Percentiles rank a stretch among this genome's conserved stretches.
Evolutionary conservation across 2,888 invertebrate genomes (phyloP).

Genomic region (Yponomeuta cagnagella): DNA sequence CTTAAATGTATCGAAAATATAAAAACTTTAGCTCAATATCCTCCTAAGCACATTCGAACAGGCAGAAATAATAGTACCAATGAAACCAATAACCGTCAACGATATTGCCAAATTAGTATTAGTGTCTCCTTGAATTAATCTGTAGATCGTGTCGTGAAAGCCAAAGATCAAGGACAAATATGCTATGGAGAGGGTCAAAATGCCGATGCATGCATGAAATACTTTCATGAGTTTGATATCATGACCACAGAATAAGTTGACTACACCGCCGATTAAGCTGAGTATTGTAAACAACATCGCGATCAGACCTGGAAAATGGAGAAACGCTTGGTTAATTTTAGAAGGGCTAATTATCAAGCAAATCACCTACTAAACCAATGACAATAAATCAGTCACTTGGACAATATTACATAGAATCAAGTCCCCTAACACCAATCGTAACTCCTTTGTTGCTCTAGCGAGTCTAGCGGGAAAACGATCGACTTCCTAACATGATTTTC

Average conservation of each 20-base stretch:
- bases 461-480: too few relatives aligned
- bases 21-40: constrained; percentile 12
- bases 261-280: constrained; percentile 41
- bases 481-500: too few relatives aligned
- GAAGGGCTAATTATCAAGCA: too few relatives aligned
- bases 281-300: constrained; percentile 41
- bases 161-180: constrained; percentile 37
- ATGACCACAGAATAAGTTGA: constrained; percentile 27
- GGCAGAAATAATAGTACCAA: constrained; percentile 33
- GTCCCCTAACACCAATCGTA: too few relatives aligned
- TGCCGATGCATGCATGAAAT: constrained; percentile 33
- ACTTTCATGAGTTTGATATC: constrained; percentile 24
- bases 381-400: too few relatives aligned
- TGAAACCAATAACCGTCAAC: constrained; percentile 35
- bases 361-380: too few relatives aligned
- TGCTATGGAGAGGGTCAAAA: constrained; percentile 35
- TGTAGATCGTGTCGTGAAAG: constrained; percentile 28
- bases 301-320: constrained; percentile 42
- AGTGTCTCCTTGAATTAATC: constrained; percentile 20
- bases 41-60: constrained; percentile 25
- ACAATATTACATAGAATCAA: too few relatives aligned
- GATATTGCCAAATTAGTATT: constrained; percentile 36
- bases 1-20: not conserved
- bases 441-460: too few relatives aligned
- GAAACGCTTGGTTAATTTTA: not conserved